Percentiles rank a stretch among this genome's conserved stretches.
Evolutionary conservation across 2,113 vertebrate species (phyloP).

Genomic region (Cynocephalus volans): DNA sequence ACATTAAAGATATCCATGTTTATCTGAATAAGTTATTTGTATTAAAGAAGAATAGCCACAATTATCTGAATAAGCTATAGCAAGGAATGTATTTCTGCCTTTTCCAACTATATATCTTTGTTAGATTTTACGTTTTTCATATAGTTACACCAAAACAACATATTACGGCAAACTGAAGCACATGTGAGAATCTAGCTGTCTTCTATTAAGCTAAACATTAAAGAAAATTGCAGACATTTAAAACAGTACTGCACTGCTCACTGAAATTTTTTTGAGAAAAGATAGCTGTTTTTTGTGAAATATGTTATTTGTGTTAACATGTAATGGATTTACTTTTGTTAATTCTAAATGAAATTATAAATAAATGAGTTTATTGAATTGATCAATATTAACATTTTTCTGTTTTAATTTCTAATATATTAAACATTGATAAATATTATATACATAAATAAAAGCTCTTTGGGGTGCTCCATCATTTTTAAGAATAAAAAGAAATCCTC

Average conservation of each 20-base stretch:
- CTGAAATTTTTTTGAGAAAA: not conserved
- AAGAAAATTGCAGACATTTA: slow-evolving; percentile 20
- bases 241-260: not conserved
- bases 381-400: not conserved
- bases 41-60: slow-evolving; percentile 20
- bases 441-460: not conserved
- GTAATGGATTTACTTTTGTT: not conserved
- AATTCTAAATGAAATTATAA: slow-evolving; percentile 25
- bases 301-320: not conserved
- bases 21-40: not conserved
- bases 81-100: not conserved
- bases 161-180: not conserved
- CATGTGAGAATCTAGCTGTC: not conserved
- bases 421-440: not conserved
- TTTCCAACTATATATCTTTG: not conserved
- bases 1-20: not conserved
- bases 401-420: not conserved
- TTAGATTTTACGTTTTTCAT: not conserved
- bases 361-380: not conserved
- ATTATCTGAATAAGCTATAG: not conserved
- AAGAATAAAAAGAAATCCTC: not conserved
- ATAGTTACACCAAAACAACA: not conserved
- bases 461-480: not conserved
- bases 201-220: not conserved
- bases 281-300: not conserved